These are phyloP conservation scores for Morus bassanus DNA, from an alignment of 2,797 vertebrate species.

Conservation along the genomic window DNA sequence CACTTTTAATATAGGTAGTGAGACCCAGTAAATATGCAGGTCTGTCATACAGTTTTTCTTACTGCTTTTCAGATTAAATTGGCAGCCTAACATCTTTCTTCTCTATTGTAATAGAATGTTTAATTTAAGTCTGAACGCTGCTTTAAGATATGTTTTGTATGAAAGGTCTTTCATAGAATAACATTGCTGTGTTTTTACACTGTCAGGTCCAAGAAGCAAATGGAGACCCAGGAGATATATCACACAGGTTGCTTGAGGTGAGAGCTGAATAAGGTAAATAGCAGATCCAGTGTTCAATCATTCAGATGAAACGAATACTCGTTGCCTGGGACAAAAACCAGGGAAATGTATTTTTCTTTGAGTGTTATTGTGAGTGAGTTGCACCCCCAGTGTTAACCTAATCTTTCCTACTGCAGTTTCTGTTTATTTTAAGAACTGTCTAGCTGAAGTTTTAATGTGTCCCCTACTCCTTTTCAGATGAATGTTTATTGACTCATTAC, in stretches of 20 bases:
- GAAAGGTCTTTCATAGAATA: neutral
- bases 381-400: neutral
- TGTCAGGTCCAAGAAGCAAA: neutral
- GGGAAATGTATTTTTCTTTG: neutral
- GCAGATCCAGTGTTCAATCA: neutral
- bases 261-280: neutral
- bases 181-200: neutral
- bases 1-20: neutral
- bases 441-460: neutral
- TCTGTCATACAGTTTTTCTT: neutral
- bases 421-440: neutral
- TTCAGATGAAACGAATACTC: neutral
- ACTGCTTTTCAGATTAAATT: neutral
- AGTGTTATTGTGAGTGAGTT: neutral
- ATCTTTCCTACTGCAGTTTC: neutral
- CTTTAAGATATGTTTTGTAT: conserved; percentile 5
- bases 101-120: neutral
- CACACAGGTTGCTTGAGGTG: neutral
- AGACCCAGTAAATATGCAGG: neutral
- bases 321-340: neutral
- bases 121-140: neutral
- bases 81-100: neutral
- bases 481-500: conserved; percentile 34
- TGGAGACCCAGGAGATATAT: neutral
- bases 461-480: neutral